Percentiles rank a stretch among this genome's conserved stretches.
Conservation (phyloP, 2,888 invertebrate species). For the Fissipunctia ypsillon region DNA sequence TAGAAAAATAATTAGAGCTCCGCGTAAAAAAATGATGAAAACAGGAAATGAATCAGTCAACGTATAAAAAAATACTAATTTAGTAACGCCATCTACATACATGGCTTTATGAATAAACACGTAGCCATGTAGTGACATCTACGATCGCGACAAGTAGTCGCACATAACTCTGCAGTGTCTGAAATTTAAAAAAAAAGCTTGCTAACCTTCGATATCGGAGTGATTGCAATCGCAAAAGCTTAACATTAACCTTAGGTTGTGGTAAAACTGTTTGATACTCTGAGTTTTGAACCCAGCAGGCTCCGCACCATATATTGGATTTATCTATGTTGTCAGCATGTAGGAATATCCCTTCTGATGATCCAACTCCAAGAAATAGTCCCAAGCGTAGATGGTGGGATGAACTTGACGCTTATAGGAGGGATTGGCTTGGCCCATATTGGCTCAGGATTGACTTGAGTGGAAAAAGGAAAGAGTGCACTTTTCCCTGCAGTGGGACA, state of each 20-base stretch:
- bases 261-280: background rate
- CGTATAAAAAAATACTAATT: background rate
- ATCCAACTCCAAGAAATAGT: background rate
- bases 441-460: no score
- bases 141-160: background rate
- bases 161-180: background rate
- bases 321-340: background rate
- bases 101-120: background rate
- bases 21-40: no score
- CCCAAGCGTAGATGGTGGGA: no score
- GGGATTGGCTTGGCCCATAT: no score
- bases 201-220: background rate
- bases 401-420: no score
- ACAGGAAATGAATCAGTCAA: background rate
- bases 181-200: no score
- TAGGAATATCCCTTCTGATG: no score
- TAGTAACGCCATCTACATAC: slow-evolving; percentile 10
- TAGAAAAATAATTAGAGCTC: no score
- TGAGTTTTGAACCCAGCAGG: background rate
- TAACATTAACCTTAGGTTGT: background rate
- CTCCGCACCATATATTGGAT: background rate
- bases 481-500: no score
- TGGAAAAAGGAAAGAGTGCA: no score
- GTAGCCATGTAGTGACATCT: background rate
- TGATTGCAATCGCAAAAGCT: background rate